Base-by-base conservation (phyloP, 2,888 invertebrate species). In the Drosophila planitibia region DNA sequence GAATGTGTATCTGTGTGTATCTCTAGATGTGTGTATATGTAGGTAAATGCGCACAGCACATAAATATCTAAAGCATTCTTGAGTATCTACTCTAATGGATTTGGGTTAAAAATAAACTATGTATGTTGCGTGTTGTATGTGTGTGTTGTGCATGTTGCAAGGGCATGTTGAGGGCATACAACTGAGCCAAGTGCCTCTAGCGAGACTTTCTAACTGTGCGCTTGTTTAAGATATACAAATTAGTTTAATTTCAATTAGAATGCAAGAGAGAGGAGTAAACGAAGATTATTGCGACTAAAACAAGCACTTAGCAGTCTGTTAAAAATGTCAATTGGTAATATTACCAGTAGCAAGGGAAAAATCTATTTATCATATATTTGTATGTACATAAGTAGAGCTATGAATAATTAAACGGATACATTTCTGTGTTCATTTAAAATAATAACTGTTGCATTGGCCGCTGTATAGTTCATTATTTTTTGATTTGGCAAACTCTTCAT, bases 11-110 rank as follows among this genome's bases (percentile, higher is more conserved):
- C 58, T 73, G 63, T 74, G 44, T 37, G 30, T 63, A 63, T 47
- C 47, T 47, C 16, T 47, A 25, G 47, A 16, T 47, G 16, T 73
- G 61, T 76, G 33, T 37, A 25, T 57, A 39, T 69, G 65, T 69
- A 63, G 66, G 67, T 70, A 62, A 72, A 76, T 81, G 76, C 68
- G 73, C 77, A 72, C 75, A 79, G 82, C 84, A 82, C 80, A 90
- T 86, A 87, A 90, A 90, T 87, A 90, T 87, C 90, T 90, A 84
- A 87, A 81, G 84, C 84, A 73, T 89, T 87, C 89, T 86, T 90
- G 91, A 90, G 89, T 90, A 86, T 90, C 89, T 90, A 81, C 87
- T 87, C 84, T 90, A 87, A 87, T 87, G 87, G 90, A 90, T 90
- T 89, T 86, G 90, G 87, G 89, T 90, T 90, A 87, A 90, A 87